These are phyloP conservation scores for Podotricha telesiphe DNA, from an alignment of 2,888 invertebrate genomes.

Conservation along the genomic window DNA sequence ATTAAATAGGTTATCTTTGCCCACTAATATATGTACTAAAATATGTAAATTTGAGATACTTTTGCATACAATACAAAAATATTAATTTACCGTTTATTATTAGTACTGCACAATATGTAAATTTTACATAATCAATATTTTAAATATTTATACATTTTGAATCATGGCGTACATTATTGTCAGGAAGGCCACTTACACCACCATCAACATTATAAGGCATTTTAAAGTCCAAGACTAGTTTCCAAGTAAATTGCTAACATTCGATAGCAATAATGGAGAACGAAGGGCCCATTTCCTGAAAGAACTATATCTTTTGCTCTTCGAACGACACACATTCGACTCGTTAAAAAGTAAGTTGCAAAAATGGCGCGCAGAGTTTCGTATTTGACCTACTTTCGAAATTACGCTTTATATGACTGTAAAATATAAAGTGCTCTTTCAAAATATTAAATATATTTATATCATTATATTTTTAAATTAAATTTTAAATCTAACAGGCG, in stretches of 20 bases:
- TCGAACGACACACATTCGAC: slow-evolving; percentile 11
- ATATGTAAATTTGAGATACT: no score
- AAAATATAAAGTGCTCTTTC: slow-evolving; percentile 19
- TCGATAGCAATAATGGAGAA: not conserved
- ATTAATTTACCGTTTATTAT: no score
- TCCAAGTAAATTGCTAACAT: not conserved
- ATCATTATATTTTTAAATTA: slow-evolving; percentile 13
- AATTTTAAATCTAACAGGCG: not conserved
- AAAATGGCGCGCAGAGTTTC: slow-evolving; percentile 17
- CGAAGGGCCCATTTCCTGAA: slow-evolving; percentile 1
- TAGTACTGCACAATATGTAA: no score
- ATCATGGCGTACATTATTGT: not conserved
- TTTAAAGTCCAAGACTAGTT: not conserved
- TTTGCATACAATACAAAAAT: no score
- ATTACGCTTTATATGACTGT: slow-evolving; percentile 13
- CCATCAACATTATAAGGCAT: not conserved
- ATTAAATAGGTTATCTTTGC: no score
- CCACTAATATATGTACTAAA: no score
- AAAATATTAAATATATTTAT: slow-evolving; percentile 26
- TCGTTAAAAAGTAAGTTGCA: slow-evolving; percentile 16
- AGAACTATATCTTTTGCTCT: slow-evolving; percentile 8
- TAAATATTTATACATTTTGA: no score
- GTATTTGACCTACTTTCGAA: slow-evolving; percentile 18
- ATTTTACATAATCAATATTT: no score
- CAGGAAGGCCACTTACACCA: not conserved